phyloP scores from a whole-genome alignment of 1,140 invertebrate genomes.

The Drosophila asahinai region DNA sequence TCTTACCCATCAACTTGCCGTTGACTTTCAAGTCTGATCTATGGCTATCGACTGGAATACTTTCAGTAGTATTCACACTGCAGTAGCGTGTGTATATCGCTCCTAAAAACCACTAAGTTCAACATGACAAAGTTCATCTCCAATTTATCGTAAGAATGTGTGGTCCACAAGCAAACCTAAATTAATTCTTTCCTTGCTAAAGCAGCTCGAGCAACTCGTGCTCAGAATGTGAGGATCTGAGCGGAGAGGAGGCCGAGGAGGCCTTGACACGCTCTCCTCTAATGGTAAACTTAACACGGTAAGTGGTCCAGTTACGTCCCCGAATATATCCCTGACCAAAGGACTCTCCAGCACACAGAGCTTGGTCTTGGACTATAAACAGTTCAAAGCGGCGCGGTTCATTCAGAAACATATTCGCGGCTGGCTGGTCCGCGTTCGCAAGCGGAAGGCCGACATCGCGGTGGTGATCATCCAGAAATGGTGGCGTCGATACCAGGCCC shows the following conservation, averaged over 20 bases:
- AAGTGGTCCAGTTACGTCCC: not conserved
- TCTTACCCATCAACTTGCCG: not conserved
- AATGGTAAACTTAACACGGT: not conserved
- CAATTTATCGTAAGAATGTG: not conserved
- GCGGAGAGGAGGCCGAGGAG: not conserved
- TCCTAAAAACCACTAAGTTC: too few species aligned
- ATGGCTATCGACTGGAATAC: not conserved
- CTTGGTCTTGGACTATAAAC: conserved; percentile 55
- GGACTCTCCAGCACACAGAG: not conserved
- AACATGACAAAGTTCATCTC: not conserved
- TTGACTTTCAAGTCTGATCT: not conserved
- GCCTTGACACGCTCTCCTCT: not conserved
- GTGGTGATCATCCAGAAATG: conserved; percentile 40
- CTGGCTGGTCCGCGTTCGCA: conserved; percentile 5
- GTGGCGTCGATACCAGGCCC: conserved; percentile 40
- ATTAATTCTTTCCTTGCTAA: not conserved
- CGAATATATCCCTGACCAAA: not conserved
- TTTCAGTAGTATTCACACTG: not conserved
- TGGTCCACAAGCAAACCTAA: not conserved
- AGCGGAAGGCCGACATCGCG: not conserved
- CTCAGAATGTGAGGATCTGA: too few species aligned
- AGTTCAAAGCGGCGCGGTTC: conserved; percentile 61
- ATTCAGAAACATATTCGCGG: conserved; percentile 57
- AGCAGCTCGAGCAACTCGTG: too few species aligned
- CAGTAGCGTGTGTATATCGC: not conserved